Conservation (phyloP, 2,113 vertebrate species). For the Percina caprodes region DNA sequence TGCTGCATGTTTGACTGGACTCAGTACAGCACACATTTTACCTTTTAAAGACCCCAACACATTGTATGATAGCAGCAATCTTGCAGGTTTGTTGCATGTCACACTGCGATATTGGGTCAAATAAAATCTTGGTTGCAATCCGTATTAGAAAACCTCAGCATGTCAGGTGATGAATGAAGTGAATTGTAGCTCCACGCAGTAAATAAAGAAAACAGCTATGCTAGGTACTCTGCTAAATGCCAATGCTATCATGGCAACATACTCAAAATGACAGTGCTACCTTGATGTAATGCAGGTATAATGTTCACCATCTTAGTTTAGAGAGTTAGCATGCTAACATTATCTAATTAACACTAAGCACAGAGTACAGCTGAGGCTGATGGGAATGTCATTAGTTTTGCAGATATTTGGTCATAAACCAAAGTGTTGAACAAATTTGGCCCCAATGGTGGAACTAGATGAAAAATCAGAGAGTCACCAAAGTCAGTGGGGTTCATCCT, state of each 20-base stretch:
- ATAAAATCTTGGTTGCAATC: constrained; percentile 1
- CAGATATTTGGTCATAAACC: background rate
- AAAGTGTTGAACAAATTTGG: background rate
- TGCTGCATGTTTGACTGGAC: constrained; percentile 53
- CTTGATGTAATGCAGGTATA: background rate
- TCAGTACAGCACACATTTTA: constrained; percentile 24
- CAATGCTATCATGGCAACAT: background rate
- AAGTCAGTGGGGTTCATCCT: background rate
- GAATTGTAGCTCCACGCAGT: background rate
- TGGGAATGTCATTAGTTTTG: background rate
- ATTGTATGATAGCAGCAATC: constrained; percentile 6
- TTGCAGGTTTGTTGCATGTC: constrained; percentile 11
- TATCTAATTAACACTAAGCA: background rate
- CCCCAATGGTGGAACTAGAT: too few species aligned
- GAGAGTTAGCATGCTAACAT: background rate
- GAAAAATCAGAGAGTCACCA: background rate
- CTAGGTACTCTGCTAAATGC: background rate
- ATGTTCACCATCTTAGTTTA: background rate
- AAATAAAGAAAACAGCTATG: background rate
- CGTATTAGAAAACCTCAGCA: constrained; percentile 12
- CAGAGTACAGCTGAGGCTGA: background rate
- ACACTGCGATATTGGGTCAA: constrained; percentile 16
- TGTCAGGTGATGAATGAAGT: background rate
- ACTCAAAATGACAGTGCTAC: background rate
- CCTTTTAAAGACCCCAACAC: constrained; percentile 9